Evolutionary conservation across 2,888 invertebrate genomes (phyloP).

Genomic region (Chaitophorus viminalis): DNA sequence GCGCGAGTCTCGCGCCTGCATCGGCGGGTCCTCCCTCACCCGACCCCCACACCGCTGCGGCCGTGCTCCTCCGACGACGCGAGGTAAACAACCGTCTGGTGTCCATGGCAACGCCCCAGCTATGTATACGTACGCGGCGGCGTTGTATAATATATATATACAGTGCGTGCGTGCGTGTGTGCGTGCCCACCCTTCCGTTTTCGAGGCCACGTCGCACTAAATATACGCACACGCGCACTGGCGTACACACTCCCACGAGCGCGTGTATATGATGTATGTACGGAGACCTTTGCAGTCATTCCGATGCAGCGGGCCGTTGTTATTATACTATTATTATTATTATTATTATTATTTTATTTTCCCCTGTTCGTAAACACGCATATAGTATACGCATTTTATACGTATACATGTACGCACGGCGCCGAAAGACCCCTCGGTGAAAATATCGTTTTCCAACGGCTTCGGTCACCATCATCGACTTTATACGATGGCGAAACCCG

Average conservation of each 20-base stretch:
- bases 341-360: not conserved
- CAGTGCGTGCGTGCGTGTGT: not conserved
- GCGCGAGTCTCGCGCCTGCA: conserved; percentile 48
- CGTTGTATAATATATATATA: not conserved
- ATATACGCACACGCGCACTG: no score
- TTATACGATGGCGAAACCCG: not conserved
- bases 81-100: conserved; percentile 60
- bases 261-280: no score
- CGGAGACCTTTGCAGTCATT: conserved; percentile 44
- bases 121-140: no score
- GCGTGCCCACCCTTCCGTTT: no score
- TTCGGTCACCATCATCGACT: not conserved
- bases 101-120: conserved; percentile 60
- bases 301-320: conserved; percentile 21
- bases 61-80: conserved; percentile 5
- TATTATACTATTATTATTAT: not conserved
- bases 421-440: not conserved
- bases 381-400: no score
- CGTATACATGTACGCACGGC: not conserved
- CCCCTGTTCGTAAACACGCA: not conserved
- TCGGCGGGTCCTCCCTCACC: not conserved
- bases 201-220: no score
- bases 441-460: conserved; percentile 14
- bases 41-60: not conserved
- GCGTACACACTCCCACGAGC: not conserved